Evolutionary conservation across 2,113 vertebrate species (phyloP).

Genomic region (Dendrocopos noguchii): DNA sequence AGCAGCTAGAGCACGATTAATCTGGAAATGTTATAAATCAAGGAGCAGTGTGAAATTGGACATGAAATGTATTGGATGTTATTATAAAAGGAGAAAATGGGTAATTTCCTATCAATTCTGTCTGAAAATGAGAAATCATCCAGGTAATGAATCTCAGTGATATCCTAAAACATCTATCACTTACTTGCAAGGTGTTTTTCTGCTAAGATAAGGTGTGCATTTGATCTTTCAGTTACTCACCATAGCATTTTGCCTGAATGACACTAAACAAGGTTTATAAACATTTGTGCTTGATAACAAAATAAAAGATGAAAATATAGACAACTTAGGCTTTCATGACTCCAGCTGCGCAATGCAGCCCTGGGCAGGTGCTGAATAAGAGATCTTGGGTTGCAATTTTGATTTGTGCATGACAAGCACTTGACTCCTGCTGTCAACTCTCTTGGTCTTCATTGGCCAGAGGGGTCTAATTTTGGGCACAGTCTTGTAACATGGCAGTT

Average conservation of each 20-base stretch:
- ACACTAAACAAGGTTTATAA: constrained; percentile 22
- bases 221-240: constrained; percentile 37
- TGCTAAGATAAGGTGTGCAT: constrained; percentile 36
- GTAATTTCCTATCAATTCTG: constrained; percentile 76
- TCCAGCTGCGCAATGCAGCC: not conserved
- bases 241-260: constrained; percentile 3
- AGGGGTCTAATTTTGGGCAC: not conserved
- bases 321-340: not conserved
- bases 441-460: not conserved
- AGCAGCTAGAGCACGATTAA: constrained; percentile 6
- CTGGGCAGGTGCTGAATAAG: not conserved
- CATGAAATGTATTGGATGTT: constrained; percentile 62
- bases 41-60: constrained; percentile 62
- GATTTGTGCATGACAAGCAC: not conserved
- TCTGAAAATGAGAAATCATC: constrained; percentile 75
- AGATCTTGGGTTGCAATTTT: not conserved
- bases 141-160: constrained; percentile 71
- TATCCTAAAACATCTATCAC: constrained; percentile 61
- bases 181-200: constrained; percentile 57
- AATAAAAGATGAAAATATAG: not conserved
- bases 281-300: not conserved
- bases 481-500: not conserved
- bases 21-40: constrained; percentile 71
- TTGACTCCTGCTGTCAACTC: not conserved
- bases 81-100: constrained; percentile 74